phyloP scores from a whole-genome alignment of 1,140 invertebrate species.

The Manduca sexta region DNA sequence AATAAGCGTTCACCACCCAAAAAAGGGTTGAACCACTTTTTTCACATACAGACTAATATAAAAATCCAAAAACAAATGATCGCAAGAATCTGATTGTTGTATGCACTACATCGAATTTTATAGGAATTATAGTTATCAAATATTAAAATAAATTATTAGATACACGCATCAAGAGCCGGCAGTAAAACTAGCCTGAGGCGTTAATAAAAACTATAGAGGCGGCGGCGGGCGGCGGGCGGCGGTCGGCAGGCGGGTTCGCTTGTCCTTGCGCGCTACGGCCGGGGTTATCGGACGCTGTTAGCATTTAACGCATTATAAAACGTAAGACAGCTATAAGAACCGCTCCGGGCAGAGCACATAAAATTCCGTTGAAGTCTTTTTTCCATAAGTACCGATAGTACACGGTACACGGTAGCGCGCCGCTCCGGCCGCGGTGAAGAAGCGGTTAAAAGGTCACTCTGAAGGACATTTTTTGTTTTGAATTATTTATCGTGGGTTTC shows the following conservation, averaged over 20 bases:
- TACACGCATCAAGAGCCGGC: constrained; percentile 22
- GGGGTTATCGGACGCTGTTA: constrained; percentile 67
- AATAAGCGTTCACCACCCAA: too few species aligned
- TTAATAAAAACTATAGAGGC: constrained; percentile 41
- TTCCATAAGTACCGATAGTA: constrained; percentile 60
- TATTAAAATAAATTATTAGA: constrained; percentile 5
- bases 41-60: too few species aligned
- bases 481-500: constrained; percentile 40
- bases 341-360: constrained; percentile 52
- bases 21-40: too few species aligned
- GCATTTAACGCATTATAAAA: constrained; percentile 65
- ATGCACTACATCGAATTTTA: too few species aligned
- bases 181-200: constrained; percentile 28
- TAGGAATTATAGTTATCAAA: background rate
- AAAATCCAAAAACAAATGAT: too few species aligned
- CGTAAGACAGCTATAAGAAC: constrained; percentile 61
- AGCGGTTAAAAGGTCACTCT: constrained; percentile 55
- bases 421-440: constrained; percentile 27
- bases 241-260: constrained; percentile 30
- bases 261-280: constrained; percentile 47
- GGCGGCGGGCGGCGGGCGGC: constrained; percentile 24
- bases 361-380: constrained; percentile 66
- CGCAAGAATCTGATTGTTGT: too few species aligned
- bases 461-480: constrained; percentile 61
- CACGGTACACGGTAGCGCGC: constrained; percentile 41